Evolutionary conservation across 2,888 invertebrate species (phyloP).

Genomic region (Thereva unica): DNA sequence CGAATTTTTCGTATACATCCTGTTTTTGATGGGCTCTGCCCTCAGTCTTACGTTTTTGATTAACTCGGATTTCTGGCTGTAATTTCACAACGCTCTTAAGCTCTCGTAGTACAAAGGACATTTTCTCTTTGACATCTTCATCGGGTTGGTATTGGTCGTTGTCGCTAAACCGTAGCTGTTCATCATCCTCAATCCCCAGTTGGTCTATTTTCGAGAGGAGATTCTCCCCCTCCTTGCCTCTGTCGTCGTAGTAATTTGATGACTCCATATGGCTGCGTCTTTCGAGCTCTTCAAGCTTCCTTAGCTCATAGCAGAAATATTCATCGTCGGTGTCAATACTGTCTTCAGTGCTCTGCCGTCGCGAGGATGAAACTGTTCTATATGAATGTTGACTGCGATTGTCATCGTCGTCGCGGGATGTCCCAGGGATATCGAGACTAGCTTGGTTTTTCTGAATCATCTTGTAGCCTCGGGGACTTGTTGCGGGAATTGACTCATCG

Average conservation of each 20-base stretch:
- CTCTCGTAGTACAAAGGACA: conserved; percentile 79
- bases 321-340: conserved; percentile 93
- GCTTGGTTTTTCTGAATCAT: conserved; percentile 69
- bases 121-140: conserved; percentile 74
- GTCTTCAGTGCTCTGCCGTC: conserved; percentile 89
- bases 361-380: conserved; percentile 84
- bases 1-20: conserved; percentile 48
- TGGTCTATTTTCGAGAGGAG: conserved; percentile 56
- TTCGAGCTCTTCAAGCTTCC: conserved; percentile 85
- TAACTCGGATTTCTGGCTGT: conserved; percentile 55
- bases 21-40: conserved; percentile 43
- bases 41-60: conserved; percentile 42
- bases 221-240: conserved; percentile 42
- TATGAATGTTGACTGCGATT: conserved; percentile 85
- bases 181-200: conserved; percentile 63
- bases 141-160: conserved; percentile 65
- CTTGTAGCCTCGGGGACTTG: conserved; percentile 61
- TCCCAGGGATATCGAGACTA: conserved; percentile 79
- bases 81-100: conserved; percentile 69
- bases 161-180: conserved; percentile 47
- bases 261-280: conserved; percentile 70
- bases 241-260: conserved; percentile 41
- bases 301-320: conserved; percentile 87
- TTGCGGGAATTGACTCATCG: background rate
- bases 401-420: conserved; percentile 78